A percentile compares a stretch with the other conserved stretches of the same genome.
Evolutionary conservation across 2,888 invertebrate genomes (phyloP).

Genomic region (Chaitophorus viminalis): DNA sequence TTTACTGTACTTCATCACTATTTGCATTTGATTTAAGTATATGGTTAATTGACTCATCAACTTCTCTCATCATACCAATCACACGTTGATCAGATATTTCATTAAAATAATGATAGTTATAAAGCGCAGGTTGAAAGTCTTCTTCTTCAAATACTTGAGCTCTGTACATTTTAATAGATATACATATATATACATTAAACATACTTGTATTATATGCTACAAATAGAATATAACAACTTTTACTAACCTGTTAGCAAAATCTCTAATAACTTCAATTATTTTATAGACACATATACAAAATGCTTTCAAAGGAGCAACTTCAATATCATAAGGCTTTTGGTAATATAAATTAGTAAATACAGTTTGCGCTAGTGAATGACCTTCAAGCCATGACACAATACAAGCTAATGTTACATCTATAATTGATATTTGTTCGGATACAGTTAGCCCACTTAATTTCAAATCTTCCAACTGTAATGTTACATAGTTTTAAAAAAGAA

Average conservation of each 20-base stretch:
- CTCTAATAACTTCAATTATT: slow-evolving; percentile 87
- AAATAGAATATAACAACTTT: background rate
- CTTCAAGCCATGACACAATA: slow-evolving; percentile 97
- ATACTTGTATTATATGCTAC: too few species aligned
- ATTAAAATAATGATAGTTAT: slow-evolving; percentile 85
- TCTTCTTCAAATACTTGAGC: slow-evolving; percentile 93
- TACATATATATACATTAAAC: too few species aligned
- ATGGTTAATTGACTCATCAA: slow-evolving; percentile 83
- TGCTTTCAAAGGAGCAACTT: slow-evolving; percentile 83
- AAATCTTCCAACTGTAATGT: slow-evolving; percentile 76
- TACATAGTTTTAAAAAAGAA: slow-evolving; percentile 3
- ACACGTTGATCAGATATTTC: slow-evolving; percentile 85
- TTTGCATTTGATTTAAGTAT: slow-evolving; percentile 50
- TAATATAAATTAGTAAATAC: slow-evolving; percentile 96
- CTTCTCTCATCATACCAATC: slow-evolving; percentile 84
- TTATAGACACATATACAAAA: slow-evolving; percentile 90
- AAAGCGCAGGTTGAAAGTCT: slow-evolving; percentile 93
- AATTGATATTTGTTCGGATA: slow-evolving; percentile 87
- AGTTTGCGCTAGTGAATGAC: slow-evolving; percentile 95
- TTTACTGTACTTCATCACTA: slow-evolving; percentile 31
- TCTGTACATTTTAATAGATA: slow-evolving; percentile 67
- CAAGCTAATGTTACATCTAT: slow-evolving; percentile 94
- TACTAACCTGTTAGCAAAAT: slow-evolving; percentile 78
- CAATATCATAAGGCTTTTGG: slow-evolving; percentile 87
- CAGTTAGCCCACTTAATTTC: slow-evolving; percentile 80